Conservation (phyloP, 2,797 vertebrate genomes). For the Paramormyrops hopkinsi region DNA sequence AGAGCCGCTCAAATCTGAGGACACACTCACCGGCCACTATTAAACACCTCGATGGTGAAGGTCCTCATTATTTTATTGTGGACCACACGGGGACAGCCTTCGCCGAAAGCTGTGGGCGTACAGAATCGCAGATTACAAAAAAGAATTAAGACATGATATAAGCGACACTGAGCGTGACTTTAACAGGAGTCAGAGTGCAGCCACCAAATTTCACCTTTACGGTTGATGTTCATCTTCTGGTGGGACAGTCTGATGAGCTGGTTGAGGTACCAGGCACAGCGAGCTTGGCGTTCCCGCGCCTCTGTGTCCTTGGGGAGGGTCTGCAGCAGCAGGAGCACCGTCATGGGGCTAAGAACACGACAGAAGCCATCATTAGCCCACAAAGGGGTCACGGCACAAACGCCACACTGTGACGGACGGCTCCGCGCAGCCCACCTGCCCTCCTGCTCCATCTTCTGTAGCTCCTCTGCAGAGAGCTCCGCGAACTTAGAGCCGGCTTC, state of each 20-base stretch:
- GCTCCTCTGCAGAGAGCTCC: conserved; percentile 61
- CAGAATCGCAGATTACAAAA: not conserved
- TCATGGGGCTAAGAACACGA: conserved; percentile 48
- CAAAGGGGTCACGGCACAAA: not conserved
- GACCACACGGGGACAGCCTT: conserved; percentile 74
- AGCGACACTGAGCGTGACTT: not conserved
- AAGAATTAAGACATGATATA: not conserved
- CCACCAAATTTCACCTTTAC: conserved; percentile 69
- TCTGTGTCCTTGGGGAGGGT: conserved; percentile 54
- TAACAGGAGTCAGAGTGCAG: not conserved
- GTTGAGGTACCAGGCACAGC: conserved; percentile 79
- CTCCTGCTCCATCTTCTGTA: conserved; percentile 65
- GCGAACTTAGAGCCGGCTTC: conserved; percentile 64
- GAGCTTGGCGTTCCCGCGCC: conserved; percentile 58
- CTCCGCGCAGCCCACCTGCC: conserved; percentile 56
- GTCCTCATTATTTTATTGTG: conserved; percentile 69
- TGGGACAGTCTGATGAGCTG: conserved; percentile 68
- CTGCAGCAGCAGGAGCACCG: conserved; percentile 69
- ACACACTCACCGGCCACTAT: conserved; percentile 69
- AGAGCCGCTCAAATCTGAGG: not conserved
- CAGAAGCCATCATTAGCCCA: not conserved
- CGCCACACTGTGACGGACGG: not conserved
- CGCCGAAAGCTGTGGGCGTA: conserved; percentile 60
- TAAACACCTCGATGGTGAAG: conserved; percentile 77
- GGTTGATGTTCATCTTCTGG: conserved; percentile 56